Percentiles rank a stretch among this genome's conserved stretches.
Evolutionary conservation across 2,888 invertebrate species (phyloP).

Genomic region (Andrena minutula): DNA sequence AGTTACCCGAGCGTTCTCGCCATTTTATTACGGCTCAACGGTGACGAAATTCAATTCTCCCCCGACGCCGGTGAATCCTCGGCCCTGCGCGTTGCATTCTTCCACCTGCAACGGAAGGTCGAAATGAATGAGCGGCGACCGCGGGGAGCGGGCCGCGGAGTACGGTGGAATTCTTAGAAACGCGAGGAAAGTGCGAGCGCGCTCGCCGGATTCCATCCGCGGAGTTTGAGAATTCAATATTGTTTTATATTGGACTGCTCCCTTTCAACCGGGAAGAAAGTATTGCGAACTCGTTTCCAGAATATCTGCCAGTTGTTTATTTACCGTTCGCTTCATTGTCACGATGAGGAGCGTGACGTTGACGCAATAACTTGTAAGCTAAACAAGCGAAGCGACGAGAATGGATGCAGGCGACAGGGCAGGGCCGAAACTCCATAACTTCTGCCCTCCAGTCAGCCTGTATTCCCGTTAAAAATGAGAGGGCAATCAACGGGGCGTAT

Average conservation of each 20-base stretch:
- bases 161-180: not conserved
- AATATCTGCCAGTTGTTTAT: not conserved
- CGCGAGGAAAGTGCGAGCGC: not conserved
- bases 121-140: constrained; percentile 26
- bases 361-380: constrained; percentile 3
- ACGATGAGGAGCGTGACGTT: not conserved
- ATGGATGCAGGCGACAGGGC: not conserved
- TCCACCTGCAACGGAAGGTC: constrained; percentile 9
- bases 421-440: constrained; percentile 4
- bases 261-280: not conserved
- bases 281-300: not conserved
- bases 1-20: constrained; percentile 23
- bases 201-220: constrained; percentile 11
- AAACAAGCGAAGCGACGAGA: not conserved
- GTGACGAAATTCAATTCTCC: constrained; percentile 55
- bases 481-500: not conserved
- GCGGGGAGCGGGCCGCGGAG: not conserved
- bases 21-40: constrained; percentile 40
- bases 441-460: not conserved
- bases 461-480: not conserved
- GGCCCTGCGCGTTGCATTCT: constrained; percentile 30
- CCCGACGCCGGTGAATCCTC: not conserved
- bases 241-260: constrained; percentile 19
- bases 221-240: constrained; percentile 25
- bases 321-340: not conserved